Evolutionary conservation across 2,797 vertebrate species (phyloP), one percentile per base, ranked within the genome.

Genomic region (Dendrocincla fuliginosa): DNA sequence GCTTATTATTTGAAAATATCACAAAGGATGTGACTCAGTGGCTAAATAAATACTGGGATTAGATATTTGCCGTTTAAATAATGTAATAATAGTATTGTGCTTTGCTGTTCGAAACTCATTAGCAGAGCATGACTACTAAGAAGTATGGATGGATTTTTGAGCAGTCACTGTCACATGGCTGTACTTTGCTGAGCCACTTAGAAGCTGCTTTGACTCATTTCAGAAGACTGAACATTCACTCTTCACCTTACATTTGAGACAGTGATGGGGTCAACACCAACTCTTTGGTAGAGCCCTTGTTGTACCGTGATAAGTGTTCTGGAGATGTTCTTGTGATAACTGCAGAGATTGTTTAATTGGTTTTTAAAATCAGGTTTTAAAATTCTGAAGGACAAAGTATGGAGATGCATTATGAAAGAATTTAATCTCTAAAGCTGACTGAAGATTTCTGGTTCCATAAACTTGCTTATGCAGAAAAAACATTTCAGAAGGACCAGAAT

Each of bases 401-500:
- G 5, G 67, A 67, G 9, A 7, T 4, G 6, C 15, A 25, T 14
- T 75, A 10, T 69, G 28, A 44, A 68, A 64, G 24, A 64, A 6
- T 64, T 76, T 57, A 65, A 18, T 73, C 27, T 67, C 15, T 53
- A 56, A 85, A 56, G 19, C 5, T 52, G 16, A 33, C 30, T n/a
- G 35, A 83, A 92, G 41, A 50, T 25, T 85, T 90, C 15, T 15
- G 1, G 9, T 80, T 74, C n/a, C 35, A 63, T 47, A 63, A 77
- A 86, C 30, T 15, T 83, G 9, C 5, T 77, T 2, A 25, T 33
- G 33, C 13, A 56, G 13, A 28, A 61, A 61, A 87, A 55, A 19
- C 4, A 2, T 27, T 83, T 0, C 0, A 74, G 7, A 6, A 44
- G 8, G 33, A 56, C 23, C 46, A 17, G 33, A 68, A 60, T 18